Base-by-base conservation (phyloP, 1,140 invertebrate species). In the Pseudachorutes palmiensis region DNA sequence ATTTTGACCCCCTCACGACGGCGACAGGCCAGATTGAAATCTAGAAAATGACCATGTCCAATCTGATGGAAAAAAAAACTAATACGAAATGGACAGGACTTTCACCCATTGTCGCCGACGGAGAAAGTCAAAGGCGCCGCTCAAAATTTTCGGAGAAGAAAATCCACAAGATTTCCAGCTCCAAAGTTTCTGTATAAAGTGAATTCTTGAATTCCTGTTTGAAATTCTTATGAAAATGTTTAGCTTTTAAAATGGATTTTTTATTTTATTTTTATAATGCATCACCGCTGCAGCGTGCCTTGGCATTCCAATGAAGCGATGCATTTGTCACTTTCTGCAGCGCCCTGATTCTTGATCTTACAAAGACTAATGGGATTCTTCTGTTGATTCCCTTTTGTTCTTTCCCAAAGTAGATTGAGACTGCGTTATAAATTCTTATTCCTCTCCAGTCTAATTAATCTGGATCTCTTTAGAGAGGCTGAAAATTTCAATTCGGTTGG, bases 391-490 rank as follows among this genome's bases (percentile, higher is more conserved):
- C n/a, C n/a, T n/a, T n/a, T n/a, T n/a, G n/a, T n/a, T n/a, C n/a
- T n/a, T n/a, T n/a, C n/a, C n/a, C n/a, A n/a, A n/a, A n/a, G n/a
- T n/a, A n/a, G n/a, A n/a, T n/a, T n/a, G n/a, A n/a, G n/a, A n/a
- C n/a, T n/a, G n/a, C n/a, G n/a, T 55, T 55, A 55, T 55, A 55
- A 55, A 55, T 55, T 22, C 51, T 26, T 22, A 45, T 55, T 12
- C 51, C 51, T 55, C 24, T 55, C 51, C 24, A 5, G 12, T 55
- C 51, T 55, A 55, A 55, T 55, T 55, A 55, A 55, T 55, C 51
- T 55, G 51, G 51, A 55, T 55, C 51, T 55, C 51, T 55, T 55
- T 55, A 55, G 51, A 24, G 24, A 55, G 51, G 19, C 36, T 45
- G 36, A 26, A 55, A 24, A 26, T 5, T 55, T 55, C 12, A 55